Evolutionary conservation across 2,888 invertebrate species (phyloP).

Genomic region (Nebria brevicollis): DNA sequence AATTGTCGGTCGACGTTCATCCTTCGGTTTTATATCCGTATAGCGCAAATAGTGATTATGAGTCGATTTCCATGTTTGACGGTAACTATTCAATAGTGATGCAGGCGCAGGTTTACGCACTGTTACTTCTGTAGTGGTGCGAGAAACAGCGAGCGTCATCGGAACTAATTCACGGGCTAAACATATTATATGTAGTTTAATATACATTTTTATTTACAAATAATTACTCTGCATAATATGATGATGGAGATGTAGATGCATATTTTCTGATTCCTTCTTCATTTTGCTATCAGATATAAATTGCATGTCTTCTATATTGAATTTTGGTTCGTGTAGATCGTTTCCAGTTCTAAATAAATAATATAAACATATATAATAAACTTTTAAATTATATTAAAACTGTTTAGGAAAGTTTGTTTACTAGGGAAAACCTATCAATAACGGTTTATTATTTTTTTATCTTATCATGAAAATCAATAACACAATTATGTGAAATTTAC

Average conservation of each 20-base stretch:
- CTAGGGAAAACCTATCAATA: too few relatives aligned
- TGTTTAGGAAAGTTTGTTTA: too few relatives aligned
- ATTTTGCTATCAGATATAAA: slow-evolving; percentile 68
- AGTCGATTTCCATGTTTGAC: slow-evolving; percentile 76
- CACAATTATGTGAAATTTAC: background rate
- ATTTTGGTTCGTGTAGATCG: slow-evolving; percentile 60
- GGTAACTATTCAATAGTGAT: slow-evolving; percentile 71
- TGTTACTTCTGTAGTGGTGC: slow-evolving; percentile 52
- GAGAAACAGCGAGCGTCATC: slow-evolving; percentile 57
- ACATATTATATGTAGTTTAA: slow-evolving; percentile 54
- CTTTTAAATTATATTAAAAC: too few relatives aligned
- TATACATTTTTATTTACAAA: slow-evolving; percentile 48
- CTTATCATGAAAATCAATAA: too few relatives aligned
- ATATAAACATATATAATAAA: slow-evolving; percentile 41
- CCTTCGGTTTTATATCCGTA: slow-evolving; percentile 87
- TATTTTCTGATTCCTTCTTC: slow-evolving; percentile 59
- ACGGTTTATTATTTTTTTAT: too few relatives aligned
- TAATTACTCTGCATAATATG: slow-evolving; percentile 58
- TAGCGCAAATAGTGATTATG: slow-evolving; percentile 80
- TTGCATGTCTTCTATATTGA: slow-evolving; percentile 68
- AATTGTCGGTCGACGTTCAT: slow-evolving; percentile 86
- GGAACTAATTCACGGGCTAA: slow-evolving; percentile 52
- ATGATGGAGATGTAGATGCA: background rate
- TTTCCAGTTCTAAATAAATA: slow-evolving; percentile 64
- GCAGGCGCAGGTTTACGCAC: slow-evolving; percentile 61